Evolutionary conservation across 1,140 invertebrate species (phyloP).

Genomic region (Ectropis grisescens): DNA sequence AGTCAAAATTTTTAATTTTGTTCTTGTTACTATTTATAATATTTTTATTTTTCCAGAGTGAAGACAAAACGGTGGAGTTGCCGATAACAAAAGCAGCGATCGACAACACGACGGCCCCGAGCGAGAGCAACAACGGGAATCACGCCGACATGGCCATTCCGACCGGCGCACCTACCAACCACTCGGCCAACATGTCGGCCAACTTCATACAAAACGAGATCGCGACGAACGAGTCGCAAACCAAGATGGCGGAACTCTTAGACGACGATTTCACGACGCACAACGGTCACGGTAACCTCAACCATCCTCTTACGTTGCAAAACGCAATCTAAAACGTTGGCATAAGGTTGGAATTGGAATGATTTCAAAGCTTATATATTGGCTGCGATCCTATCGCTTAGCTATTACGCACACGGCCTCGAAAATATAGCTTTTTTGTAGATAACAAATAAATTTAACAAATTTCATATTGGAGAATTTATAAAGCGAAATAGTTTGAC

Average conservation of each 20-base stretch:
- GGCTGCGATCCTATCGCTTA: too few species aligned
- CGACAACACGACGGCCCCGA: constrained; percentile 23
- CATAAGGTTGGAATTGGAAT: constrained; percentile 6
- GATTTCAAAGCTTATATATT: constrained; percentile 41
- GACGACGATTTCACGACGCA: constrained; percentile 51
- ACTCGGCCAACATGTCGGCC: constrained; percentile 23
- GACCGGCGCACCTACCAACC: too few species aligned
- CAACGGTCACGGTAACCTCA: constrained; percentile 37
- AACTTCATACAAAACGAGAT: constrained; percentile 43
- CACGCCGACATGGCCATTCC: constrained; percentile 10
- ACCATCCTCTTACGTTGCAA: constrained; percentile 47
- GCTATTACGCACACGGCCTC: too few species aligned
- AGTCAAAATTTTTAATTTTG: too few species aligned
- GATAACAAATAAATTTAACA: too few species aligned
- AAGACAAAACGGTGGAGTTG: constrained; percentile 44
- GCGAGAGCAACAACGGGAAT: constrained; percentile 38
- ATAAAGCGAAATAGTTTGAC: too few species aligned
- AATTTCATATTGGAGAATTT: too few species aligned
- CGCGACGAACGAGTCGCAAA: constrained; percentile 16
- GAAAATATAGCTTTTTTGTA: too few species aligned
- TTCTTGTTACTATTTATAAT: too few species aligned
- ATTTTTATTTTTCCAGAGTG: constrained; percentile 23
- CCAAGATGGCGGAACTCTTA: constrained; percentile 14
- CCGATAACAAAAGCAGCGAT: constrained; percentile 21
- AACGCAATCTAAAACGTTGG: constrained; percentile 42